Conservation (phyloP, 2,113 vertebrate genomes). For the Psilopogon haemacephalus region DNA sequence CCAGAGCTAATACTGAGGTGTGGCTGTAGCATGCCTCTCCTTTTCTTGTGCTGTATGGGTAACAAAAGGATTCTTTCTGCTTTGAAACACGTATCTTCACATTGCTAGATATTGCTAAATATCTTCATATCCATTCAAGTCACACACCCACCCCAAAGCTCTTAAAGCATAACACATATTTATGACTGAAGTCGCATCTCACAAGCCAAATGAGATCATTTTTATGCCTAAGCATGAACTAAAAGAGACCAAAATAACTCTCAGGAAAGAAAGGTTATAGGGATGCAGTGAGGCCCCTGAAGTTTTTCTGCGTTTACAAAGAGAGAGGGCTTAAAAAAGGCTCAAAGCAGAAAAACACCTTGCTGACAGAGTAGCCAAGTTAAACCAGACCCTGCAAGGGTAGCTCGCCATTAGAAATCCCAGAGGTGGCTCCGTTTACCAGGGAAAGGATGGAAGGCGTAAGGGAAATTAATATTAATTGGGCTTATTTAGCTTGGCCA, state of each 20-base stretch:
- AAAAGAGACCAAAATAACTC: neutral
- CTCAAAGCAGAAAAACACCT: conserved; percentile 40
- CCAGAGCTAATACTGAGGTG: neutral
- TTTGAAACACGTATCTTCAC: neutral
- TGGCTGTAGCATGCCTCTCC: neutral
- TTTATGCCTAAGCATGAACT: conserved; percentile 20
- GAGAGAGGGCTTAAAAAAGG: neutral
- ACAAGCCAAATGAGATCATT: neutral
- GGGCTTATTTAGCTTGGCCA: conserved; percentile 76
- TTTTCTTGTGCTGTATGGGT: neutral
- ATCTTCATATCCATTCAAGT: neutral
- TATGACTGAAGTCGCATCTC: conserved; percentile 12
- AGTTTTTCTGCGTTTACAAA: neutral
- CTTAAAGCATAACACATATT: conserved; percentile 4
- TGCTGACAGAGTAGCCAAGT: conserved; percentile 46
- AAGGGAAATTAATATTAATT: conserved; percentile 80
- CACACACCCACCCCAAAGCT: neutral
- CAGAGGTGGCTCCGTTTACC: conserved; percentile 74
- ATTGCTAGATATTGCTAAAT: too few species aligned
- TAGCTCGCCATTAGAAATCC: conserved; percentile 65
- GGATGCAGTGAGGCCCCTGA: neutral
- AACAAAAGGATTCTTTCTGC: neutral
- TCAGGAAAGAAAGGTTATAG: neutral
- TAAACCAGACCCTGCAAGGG: conserved; percentile 51
- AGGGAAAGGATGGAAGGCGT: conserved; percentile 68